These are phyloP conservation scores for Holothuria scabra DNA, from an alignment of 53 echinoderm and acorn worm genomes.

Conservation along the genomic window DNA sequence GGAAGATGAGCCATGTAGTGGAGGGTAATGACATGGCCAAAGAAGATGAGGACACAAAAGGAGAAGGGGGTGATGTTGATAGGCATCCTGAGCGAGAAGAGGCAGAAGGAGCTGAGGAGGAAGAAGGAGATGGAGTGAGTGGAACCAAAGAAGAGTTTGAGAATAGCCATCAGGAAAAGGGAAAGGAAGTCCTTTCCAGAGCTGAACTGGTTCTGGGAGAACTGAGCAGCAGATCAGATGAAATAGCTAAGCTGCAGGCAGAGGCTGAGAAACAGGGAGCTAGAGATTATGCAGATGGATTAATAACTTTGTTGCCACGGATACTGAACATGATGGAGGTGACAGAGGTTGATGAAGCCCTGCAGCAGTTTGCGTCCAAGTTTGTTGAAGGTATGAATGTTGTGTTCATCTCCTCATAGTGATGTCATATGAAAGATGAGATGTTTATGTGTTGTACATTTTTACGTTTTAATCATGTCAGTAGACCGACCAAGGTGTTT, in stretches of 20 bases:
- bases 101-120: slow-evolving; percentile 28
- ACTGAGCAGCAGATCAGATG: slow-evolving; percentile 24
- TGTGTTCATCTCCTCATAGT: neutral
- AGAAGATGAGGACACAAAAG: slow-evolving; percentile 5
- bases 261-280: slow-evolving; percentile 89
- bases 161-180: neutral
- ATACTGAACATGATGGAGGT: slow-evolving; percentile 71
- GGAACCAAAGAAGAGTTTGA: neutral
- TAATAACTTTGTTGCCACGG: slow-evolving; percentile 79
- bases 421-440: neutral
- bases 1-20: neutral
- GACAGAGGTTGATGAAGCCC: slow-evolving; percentile 73
- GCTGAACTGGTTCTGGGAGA: neutral
- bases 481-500: no score
- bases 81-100: slow-evolving; percentile 30
- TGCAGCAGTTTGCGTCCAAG: slow-evolving; percentile 88
- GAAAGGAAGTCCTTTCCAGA: neutral
- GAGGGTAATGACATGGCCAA: neutral
- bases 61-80: slow-evolving; percentile 12
- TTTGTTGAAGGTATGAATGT: slow-evolving; percentile 80
- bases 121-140: no score
- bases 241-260: slow-evolving; percentile 71
- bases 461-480: no score
- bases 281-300: slow-evolving; percentile 75
- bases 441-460: no score